These are phyloP conservation scores for Otolemur crassicaudatus DNA, from an alignment of 2,797 vertebrate genomes.

Conservation along the genomic window DNA sequence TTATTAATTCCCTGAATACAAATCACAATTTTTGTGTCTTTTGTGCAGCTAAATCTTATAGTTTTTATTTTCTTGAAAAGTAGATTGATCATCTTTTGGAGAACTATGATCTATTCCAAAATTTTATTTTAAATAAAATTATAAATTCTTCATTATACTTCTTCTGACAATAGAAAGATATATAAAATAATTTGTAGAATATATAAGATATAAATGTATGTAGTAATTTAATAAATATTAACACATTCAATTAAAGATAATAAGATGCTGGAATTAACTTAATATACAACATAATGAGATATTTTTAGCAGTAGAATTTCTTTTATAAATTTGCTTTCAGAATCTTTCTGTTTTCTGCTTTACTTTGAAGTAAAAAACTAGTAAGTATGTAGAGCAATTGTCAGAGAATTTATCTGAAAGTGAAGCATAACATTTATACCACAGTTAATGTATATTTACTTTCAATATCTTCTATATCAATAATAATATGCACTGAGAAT, in stretches of 20 bases:
- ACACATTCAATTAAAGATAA: background rate
- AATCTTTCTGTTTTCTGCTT: background rate
- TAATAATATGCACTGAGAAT: background rate
- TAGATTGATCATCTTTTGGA: background rate
- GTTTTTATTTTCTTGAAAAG: slow-evolving; percentile 39
- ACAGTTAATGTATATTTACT: background rate
- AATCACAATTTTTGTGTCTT: slow-evolving; percentile 41
- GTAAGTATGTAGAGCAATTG: background rate
- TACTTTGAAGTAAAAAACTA: background rate
- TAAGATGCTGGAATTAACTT: background rate
- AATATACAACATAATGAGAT: background rate
- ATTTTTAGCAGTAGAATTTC: background rate
- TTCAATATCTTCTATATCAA: background rate
- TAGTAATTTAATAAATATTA: background rate
- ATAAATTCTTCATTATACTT: background rate
- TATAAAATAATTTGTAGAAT: background rate
- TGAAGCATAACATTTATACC: background rate
- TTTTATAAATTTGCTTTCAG: background rate
- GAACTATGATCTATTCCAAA: background rate
- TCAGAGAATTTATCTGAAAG: background rate
- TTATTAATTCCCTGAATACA: slow-evolving; percentile 65
- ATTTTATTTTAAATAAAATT: slow-evolving; percentile 15
- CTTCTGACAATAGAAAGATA: background rate
- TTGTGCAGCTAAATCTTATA: slow-evolving; percentile 26
- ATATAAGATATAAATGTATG: background rate